Evolutionary conservation across 2,797 vertebrate species (phyloP).

Genomic region (Telmatherina bonti): DNA sequence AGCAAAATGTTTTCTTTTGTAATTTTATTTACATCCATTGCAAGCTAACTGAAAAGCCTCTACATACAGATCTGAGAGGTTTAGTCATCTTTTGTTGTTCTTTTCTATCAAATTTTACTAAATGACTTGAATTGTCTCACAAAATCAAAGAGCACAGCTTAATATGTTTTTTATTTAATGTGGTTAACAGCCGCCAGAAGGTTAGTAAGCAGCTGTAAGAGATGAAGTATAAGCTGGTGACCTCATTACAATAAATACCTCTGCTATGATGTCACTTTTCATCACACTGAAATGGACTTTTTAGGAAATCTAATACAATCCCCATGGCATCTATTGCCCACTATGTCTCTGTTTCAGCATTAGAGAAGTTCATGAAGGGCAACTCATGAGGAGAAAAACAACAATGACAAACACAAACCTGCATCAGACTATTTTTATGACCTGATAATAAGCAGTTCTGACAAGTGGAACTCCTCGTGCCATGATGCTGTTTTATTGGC

Average conservation of each 20-base stretch:
- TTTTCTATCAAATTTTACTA: neutral
- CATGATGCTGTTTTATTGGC: neutral
- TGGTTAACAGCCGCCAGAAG: neutral
- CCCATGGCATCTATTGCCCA: constrained; percentile 5
- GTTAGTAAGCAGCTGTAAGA: constrained; percentile 27
- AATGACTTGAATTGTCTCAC: neutral
- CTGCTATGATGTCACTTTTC: constrained; percentile 54
- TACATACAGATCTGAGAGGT: neutral
- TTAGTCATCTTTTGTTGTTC: neutral
- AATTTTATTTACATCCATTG: neutral
- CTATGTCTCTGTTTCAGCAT: constrained; percentile 5
- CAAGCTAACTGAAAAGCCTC: neutral
- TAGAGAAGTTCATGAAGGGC: neutral
- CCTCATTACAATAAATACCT: constrained; percentile 58
- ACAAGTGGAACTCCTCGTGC: constrained; percentile 55
- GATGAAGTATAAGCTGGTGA: constrained; percentile 26
- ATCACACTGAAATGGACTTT: constrained; percentile 39
- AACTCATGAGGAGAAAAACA: neutral
- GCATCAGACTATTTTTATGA: constrained; percentile 52
- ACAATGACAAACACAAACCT: constrained; percentile 38
- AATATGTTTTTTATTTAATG: neutral
- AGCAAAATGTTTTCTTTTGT: neutral
- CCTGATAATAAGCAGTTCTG: constrained; percentile 63
- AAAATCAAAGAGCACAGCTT: neutral
- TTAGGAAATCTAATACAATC: constrained; percentile 14